Conservation (phyloP, 2,113 vertebrate genomes). For the Mellivora capensis region DNA sequence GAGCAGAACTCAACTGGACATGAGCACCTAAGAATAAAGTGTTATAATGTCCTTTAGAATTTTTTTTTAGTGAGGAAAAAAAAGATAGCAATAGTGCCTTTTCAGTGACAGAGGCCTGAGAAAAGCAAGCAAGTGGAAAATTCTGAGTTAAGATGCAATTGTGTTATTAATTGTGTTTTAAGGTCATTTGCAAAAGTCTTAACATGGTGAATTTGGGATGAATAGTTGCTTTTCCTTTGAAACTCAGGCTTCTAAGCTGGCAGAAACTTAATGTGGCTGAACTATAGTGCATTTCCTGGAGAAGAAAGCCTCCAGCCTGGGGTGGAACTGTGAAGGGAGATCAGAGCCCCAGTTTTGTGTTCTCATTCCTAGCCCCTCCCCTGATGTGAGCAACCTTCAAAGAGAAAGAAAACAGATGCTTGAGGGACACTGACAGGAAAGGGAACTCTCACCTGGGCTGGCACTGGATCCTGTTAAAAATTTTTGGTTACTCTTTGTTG, state of each 20-base stretch:
- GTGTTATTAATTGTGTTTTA: constrained; percentile 71
- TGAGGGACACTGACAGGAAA: not conserved
- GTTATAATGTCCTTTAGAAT: constrained; percentile 21
- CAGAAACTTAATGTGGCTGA: constrained; percentile 25
- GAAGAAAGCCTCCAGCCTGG: constrained; percentile 17
- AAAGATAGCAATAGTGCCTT: constrained; percentile 28
- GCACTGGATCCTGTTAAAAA: not conserved
- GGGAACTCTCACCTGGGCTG: not conserved
- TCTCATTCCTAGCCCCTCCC: not conserved
- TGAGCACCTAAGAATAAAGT: constrained; percentile 12
- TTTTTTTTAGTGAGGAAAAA: constrained; percentile 29
- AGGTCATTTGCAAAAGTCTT: constrained; percentile 58
- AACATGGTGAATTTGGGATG: constrained; percentile 63
- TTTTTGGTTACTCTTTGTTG: not conserved
- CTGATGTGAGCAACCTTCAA: constrained; percentile 11
- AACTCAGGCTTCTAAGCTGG: constrained; percentile 22
- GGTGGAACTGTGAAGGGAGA: not conserved
- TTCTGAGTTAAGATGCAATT: constrained; percentile 66
- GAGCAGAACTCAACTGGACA: constrained; percentile 50
- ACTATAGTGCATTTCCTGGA: not conserved
- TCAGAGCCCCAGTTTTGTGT: not conserved
- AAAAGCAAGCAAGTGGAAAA: constrained; percentile 64
- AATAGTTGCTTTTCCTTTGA: constrained; percentile 61
- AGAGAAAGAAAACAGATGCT: constrained; percentile 17
- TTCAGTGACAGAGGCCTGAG: constrained; percentile 37